phyloP scores from a whole-genome alignment of 2,888 invertebrate genomes.

The Toxonevra muliebris region DNA sequence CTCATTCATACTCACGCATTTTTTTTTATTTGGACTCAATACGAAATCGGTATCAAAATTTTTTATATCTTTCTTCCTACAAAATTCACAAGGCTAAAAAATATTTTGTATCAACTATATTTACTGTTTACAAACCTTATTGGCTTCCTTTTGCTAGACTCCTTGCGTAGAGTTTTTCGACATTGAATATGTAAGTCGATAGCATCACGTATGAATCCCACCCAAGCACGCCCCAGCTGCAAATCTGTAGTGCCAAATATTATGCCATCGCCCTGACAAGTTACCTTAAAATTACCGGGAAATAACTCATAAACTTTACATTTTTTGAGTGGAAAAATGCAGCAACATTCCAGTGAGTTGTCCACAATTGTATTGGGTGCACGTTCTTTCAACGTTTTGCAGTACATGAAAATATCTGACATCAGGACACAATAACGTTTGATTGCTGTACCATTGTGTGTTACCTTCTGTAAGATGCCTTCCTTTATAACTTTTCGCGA shows the following conservation, averaged over 20 bases:
- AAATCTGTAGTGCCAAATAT: constrained; percentile 69
- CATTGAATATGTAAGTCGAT: constrained; percentile 70
- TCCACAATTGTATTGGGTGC: constrained; percentile 67
- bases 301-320: constrained; percentile 71
- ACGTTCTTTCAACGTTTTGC: constrained; percentile 70
- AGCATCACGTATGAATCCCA: constrained; percentile 68
- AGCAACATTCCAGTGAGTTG: constrained; percentile 72
- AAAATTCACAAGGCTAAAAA: constrained; percentile 6
- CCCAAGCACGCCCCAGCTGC: constrained; percentile 69
- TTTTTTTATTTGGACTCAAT: constrained; percentile 67
- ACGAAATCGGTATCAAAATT: constrained; percentile 68
- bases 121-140: constrained; percentile 54
- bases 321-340: constrained; percentile 76
- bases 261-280: constrained; percentile 70
- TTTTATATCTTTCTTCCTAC: constrained; percentile 67
- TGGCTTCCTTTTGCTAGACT: constrained; percentile 72
- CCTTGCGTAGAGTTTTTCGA: constrained; percentile 71
- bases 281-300: constrained; percentile 70
- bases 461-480: constrained; percentile 71
- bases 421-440: constrained; percentile 76
- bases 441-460: constrained; percentile 65
- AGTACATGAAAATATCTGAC: constrained; percentile 79
- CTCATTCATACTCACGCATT: constrained; percentile 62
- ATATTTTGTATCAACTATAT: background rate
- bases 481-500: constrained; percentile 75